These are phyloP conservation scores for Copsychus sechellarum DNA, from an alignment of 2,113 vertebrate genomes.

Conservation along the genomic window DNA sequence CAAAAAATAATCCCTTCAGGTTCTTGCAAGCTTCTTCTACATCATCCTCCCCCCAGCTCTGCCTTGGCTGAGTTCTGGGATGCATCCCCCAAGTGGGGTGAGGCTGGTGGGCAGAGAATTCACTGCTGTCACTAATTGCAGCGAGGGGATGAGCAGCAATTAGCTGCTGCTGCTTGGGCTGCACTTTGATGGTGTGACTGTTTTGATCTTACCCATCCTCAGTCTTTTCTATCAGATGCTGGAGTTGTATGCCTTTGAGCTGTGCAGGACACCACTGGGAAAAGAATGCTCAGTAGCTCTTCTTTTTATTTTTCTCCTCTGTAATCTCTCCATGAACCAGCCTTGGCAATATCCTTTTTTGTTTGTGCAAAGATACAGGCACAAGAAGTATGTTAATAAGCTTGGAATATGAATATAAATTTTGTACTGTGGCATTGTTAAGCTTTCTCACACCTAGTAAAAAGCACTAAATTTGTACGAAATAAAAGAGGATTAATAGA, in stretches of 20 bases:
- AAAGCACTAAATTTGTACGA: neutral
- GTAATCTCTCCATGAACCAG: neutral
- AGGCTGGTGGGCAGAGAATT: neutral
- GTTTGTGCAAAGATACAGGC: neutral
- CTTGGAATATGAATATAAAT: neutral
- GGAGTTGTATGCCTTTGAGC: neutral
- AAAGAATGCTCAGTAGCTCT: neutral
- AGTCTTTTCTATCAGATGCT: neutral
- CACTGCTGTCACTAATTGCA: neutral
- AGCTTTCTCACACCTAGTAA: neutral
- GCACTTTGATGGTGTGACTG: neutral
- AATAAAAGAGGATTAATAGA: neutral
- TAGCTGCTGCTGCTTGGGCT: neutral
- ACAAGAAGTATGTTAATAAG: neutral
- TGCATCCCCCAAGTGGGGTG: neutral
- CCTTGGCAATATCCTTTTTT: neutral
- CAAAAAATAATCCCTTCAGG: neutral
- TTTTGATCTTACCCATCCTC: constrained; percentile 10
- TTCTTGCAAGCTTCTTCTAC: neutral
- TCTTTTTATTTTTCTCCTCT: too few relatives aligned
- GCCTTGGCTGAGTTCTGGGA: neutral
- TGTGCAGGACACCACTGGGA: neutral
- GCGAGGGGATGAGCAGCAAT: neutral
- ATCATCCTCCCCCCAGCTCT: neutral
- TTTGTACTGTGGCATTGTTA: neutral